Percentiles rank a stretch among this genome's conserved stretches.
phyloP scores from a whole-genome alignment of 2,888 invertebrate genomes.

The Aporophyla nigra region DNA sequence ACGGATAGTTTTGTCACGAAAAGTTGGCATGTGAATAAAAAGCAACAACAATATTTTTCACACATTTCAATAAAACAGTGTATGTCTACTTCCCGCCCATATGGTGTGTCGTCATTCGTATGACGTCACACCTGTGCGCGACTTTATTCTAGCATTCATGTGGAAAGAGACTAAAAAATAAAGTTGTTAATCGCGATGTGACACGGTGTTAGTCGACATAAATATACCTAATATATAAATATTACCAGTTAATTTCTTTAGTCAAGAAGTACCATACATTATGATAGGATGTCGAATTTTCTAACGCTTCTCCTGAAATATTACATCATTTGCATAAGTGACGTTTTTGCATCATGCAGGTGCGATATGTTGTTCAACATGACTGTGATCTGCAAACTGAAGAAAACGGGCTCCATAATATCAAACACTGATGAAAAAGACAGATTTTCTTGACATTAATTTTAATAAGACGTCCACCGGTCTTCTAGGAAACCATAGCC shows the following conservation, averaged over 20 bases:
- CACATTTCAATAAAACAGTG: constrained; percentile 8
- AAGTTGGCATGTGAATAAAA: not conserved
- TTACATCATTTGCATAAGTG: too few species aligned
- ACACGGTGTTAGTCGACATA: not conserved
- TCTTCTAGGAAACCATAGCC: not conserved
- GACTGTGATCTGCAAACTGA: too few species aligned
- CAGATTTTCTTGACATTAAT: too few species aligned
- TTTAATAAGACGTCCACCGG: not conserved
- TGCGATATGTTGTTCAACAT: too few species aligned
- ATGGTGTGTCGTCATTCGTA: constrained; percentile 41
- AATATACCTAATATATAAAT: too few species aligned
- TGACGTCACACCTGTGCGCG: constrained; percentile 36
- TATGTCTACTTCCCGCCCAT: constrained; percentile 1
- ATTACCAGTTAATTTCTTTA: too few species aligned
- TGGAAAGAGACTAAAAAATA: constrained; percentile 14
- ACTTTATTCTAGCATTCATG: constrained; percentile 22
- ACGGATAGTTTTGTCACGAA: not conserved
- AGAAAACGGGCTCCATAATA: too few species aligned
- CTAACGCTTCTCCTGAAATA: too few species aligned
- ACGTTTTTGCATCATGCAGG: too few species aligned
- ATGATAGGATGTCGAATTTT: too few species aligned
- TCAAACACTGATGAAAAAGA: too few species aligned
- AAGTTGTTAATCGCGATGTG: not conserved
- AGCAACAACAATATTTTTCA: constrained; percentile 5
- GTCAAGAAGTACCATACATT: too few species aligned